Conservation (phyloP, 2,888 invertebrate species). For the Odiellus spinosus region DNA sequence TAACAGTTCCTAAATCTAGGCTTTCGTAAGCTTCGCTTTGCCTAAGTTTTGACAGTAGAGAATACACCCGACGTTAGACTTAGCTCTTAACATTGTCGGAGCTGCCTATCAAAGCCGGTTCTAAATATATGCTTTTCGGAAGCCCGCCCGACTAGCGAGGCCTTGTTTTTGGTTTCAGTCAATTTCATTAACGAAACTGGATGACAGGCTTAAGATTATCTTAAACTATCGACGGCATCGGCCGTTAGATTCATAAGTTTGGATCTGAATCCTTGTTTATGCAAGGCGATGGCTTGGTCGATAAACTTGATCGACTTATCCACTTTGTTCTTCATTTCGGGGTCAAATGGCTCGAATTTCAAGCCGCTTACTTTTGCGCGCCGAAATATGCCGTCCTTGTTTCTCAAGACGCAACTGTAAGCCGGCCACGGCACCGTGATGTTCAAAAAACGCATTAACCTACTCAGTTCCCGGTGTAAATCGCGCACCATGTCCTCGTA, state of each 20-base stretch:
- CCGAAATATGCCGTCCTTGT: slow-evolving; percentile 14
- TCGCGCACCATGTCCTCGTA: slow-evolving; percentile 11
- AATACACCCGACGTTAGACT: too few relatives aligned
- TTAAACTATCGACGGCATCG: too few relatives aligned
- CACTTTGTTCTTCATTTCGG: slow-evolving; percentile 3
- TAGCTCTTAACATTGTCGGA: too few relatives aligned
- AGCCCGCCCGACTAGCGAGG: too few relatives aligned
- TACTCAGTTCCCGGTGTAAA: slow-evolving; percentile 9
- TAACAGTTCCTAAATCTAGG: too few relatives aligned
- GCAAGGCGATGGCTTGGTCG: slow-evolving; percentile 5
- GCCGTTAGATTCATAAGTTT: slow-evolving; percentile 7
- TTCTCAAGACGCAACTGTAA: slow-evolving; percentile 11
- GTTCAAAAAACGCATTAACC: slow-evolving; percentile 11
- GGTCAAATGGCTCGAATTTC: slow-evolving; percentile 13
- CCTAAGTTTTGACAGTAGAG: too few relatives aligned
- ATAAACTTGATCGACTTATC: slow-evolving; percentile 9
- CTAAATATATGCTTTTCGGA: too few relatives aligned
- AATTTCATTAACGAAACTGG: too few relatives aligned
- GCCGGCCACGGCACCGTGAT: slow-evolving; percentile 6
- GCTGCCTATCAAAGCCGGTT: too few relatives aligned
- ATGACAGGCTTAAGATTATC: too few relatives aligned
- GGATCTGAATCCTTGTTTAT: slow-evolving; percentile 9
- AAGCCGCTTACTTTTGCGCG: slow-evolving; percentile 5
- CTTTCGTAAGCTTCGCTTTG: too few relatives aligned
- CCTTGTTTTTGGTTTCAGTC: too few relatives aligned